Percentiles rank a stretch among this genome's conserved stretches.
Conservation (phyloP, 2,888 invertebrate genomes). For the Drymonia ruficornis region DNA sequence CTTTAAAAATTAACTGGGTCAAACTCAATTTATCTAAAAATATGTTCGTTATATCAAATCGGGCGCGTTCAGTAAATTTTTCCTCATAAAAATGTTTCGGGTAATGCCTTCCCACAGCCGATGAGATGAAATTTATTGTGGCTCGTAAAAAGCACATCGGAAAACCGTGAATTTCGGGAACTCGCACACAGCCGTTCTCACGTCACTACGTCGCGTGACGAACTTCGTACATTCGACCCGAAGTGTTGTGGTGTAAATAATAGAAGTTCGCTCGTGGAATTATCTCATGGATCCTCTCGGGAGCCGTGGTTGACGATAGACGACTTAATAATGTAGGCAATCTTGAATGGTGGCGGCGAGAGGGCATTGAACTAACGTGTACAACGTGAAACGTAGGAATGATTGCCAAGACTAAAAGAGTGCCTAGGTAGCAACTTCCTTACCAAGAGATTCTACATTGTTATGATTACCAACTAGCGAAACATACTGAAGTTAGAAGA, state of each 20-base stretch:
- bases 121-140: slow-evolving; percentile 71
- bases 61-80: slow-evolving; percentile 54
- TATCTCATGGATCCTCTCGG: background rate
- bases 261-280: slow-evolving; percentile 5
- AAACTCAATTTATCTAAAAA: slow-evolving; percentile 8
- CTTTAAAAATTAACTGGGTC: slow-evolving; percentile 3
- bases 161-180: slow-evolving; percentile 57
- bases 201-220: slow-evolving; percentile 52
- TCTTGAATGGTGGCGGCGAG: background rate
- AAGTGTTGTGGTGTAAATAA: slow-evolving; percentile 14
- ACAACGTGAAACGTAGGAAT: background rate
- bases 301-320: background rate
- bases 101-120: slow-evolving; percentile 62
- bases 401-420: no score
- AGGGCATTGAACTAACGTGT: background rate
- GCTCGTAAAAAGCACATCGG: slow-evolving; percentile 69
- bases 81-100: slow-evolving; percentile 61
- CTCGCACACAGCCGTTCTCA: slow-evolving; percentile 51
- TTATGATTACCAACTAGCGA: no score
- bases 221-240: slow-evolving; percentile 49
- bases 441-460: no score
- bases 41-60: slow-evolving; percentile 13
- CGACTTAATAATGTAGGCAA: background rate
- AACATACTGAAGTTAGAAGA: no score
- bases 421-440: no score